These are phyloP conservation scores for Crepidodera aurea DNA, from an alignment of 2,888 invertebrate genomes.

Conservation along the genomic window DNA sequence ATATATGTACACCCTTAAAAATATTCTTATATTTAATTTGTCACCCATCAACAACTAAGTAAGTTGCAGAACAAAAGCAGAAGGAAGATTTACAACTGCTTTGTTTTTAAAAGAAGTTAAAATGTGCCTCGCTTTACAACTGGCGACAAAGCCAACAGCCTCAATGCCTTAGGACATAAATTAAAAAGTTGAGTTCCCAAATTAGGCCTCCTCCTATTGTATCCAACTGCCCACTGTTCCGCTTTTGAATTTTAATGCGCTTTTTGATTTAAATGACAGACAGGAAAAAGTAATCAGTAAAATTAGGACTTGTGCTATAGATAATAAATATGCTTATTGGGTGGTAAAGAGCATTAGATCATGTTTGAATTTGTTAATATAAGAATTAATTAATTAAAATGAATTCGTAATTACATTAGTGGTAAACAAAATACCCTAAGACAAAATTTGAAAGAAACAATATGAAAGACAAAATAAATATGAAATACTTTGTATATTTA, in stretches of 20 bases:
- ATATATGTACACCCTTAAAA: no score
- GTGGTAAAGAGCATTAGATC: no score
- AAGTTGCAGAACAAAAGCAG: conserved; percentile 10
- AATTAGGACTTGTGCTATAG: neutral
- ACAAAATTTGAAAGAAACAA: no score
- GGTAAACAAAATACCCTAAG: no score
- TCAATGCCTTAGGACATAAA: conserved; percentile 51
- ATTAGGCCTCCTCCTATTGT: conserved; percentile 22
- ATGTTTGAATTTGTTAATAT: no score
- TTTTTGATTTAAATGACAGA: conserved; percentile 18
- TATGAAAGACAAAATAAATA: no score
- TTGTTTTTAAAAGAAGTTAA: conserved; percentile 56
- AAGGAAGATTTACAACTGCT: conserved; percentile 53
- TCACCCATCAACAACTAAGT: neutral
- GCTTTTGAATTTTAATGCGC: conserved; percentile 23
- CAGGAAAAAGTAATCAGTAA: neutral
- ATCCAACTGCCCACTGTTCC: conserved; percentile 21
- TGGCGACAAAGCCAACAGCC: conserved; percentile 52
- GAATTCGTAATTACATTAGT: no score
- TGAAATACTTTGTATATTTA: no score
- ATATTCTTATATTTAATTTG: no score
- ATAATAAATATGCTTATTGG: no score
- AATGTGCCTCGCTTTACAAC: conserved; percentile 53
- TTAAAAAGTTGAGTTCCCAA: conserved; percentile 43
- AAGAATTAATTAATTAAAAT: no score